Percentiles rank a stretch among this genome's conserved stretches.
phyloP scores from a whole-genome alignment of 1,140 invertebrate genomes.

The Vanessa atalanta region DNA sequence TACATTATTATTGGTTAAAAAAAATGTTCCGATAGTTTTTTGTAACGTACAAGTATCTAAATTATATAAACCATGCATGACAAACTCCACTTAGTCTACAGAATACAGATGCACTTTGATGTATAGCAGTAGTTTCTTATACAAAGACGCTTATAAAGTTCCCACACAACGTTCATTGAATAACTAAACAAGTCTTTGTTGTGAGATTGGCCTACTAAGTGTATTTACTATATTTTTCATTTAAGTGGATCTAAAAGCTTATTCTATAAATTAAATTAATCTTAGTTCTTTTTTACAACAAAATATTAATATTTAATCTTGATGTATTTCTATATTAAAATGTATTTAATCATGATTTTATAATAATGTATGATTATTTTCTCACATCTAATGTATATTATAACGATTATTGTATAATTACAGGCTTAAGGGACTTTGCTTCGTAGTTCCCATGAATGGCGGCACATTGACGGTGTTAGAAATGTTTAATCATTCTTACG shows the following conservation, averaged over 20 bases:
- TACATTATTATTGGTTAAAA: too few relatives aligned
- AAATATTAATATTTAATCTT: too few relatives aligned
- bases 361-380: too few relatives aligned
- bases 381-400: too few relatives aligned
- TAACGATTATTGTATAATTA: too few relatives aligned
- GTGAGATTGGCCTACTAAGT: conserved; percentile 34
- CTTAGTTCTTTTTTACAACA: background rate
- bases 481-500: too few relatives aligned
- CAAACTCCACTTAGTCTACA: conserved; percentile 45
- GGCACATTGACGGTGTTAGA: too few relatives aligned
- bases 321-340: too few relatives aligned
- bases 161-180: conserved; percentile 71
- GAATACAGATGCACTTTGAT: conserved; percentile 65
- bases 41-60: background rate
- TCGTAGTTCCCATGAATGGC: too few relatives aligned
- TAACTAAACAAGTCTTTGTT: conserved; percentile 67
- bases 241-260: background rate
- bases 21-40: too few relatives aligned
- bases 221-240: background rate
- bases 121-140: conserved; percentile 68
- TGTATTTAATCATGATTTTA: too few relatives aligned
- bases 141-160: conserved; percentile 70
- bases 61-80: conserved; percentile 25
- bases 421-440: too few relatives aligned
- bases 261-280: background rate